Evolutionary conservation across 2,888 invertebrate genomes (phyloP), one percentile per base, ranked within the genome.

Genomic region (Drosophila yooni): DNA sequence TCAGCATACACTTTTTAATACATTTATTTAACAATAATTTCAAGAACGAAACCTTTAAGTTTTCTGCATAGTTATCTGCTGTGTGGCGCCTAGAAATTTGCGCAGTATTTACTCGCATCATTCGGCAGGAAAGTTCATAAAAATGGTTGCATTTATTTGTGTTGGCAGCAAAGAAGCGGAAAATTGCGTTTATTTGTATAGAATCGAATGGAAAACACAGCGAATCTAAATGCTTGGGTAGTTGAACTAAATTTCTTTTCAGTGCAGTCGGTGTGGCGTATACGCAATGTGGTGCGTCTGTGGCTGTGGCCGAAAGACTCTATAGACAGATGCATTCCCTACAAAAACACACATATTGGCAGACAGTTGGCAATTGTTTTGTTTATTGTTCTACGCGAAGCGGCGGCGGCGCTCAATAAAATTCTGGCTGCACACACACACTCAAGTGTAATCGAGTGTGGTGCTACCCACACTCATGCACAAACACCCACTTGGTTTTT

Each of bases 121-220:
- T 56, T 74, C 56, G 50, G 38, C 69, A 57, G 74, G 69, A 74
- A 76, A 81, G 73, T 73, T 72, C 76, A 81, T 88, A 74, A 70
- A 74, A 76, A 86, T 74, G 72, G 72, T 76, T 79, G 66, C 58
- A 58, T 62, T 76, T 86, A 81, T 84, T 83, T 88, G 65, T 77
- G 65, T 61, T 66, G 67, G 53, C 48, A 67, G 62, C 36, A 54
- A 72, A 68, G 72, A 40, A 43, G 38, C 63, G 64, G 66, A 60
- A 63, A 57, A 60, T 56, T 61, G 53, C 53, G 81, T 76, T 88
- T 86, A 75, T 88, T 85, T 81, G 69, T 59, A 40, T 21, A 62
- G 50, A 71, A 70, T 65, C 3, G n/a, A 38, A 61, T 67, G 65
- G 57, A 68, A 74, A 81, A 79, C 67, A 71, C 36, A 43, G 27